Conservation (phyloP, 2,113 vertebrate genomes). For the Neodontobutis hainanensis region DNA sequence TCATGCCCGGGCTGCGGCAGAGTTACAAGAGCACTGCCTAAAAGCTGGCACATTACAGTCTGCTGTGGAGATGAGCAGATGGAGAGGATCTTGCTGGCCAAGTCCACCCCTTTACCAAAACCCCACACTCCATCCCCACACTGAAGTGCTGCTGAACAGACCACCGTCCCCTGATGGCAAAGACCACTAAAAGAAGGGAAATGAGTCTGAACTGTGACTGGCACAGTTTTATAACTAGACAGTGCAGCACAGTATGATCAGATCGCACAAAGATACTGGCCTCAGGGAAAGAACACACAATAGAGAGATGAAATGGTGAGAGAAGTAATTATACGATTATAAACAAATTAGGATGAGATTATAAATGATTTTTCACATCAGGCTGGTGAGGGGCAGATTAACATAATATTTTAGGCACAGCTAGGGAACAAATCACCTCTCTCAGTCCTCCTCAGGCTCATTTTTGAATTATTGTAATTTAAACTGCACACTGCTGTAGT, state of each 20-base stretch:
- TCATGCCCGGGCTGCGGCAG: conserved; percentile 29
- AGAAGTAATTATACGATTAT: conserved; percentile 37
- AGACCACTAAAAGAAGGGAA: conserved; percentile 55
- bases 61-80: conserved; percentile 60
- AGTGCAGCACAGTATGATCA: conserved; percentile 25
- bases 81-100: conserved; percentile 54
- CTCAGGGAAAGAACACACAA: conserved; percentile 23
- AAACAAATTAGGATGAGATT: conserved; percentile 39
- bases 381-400: conserved; percentile 35
- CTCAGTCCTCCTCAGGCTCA: conserved; percentile 28
- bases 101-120: conserved; percentile 40
- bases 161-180: conserved; percentile 56
- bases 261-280: conserved; percentile 33
- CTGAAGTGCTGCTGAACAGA: conserved; percentile 49
- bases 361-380: conserved; percentile 32
- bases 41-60: conserved; percentile 50
- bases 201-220: conserved; percentile 42
- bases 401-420: conserved; percentile 34
- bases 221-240: conserved; percentile 23
- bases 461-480: conserved; percentile 32
- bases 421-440: conserved; percentile 26
- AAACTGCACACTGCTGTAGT: conserved; percentile 18
- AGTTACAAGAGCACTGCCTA: conserved; percentile 18
- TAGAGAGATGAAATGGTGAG: conserved; percentile 9
- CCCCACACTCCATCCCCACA: conserved; percentile 44